Conservation (phyloP, 2,888 invertebrate species). For the Standfussiana lucernea region DNA sequence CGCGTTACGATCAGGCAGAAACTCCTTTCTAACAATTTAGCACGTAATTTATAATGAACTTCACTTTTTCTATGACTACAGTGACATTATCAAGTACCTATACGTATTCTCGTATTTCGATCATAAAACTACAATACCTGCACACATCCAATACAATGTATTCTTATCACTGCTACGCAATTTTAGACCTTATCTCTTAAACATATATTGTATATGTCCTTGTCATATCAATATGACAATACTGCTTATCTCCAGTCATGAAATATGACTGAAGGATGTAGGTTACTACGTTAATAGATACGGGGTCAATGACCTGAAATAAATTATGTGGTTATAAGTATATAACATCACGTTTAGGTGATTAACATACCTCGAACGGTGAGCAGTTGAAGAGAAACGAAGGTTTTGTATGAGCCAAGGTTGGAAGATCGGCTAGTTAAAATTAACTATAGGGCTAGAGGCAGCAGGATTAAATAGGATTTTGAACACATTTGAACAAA, state of each 20-base stretch:
- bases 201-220: conserved; percentile 12
- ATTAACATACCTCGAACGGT: background rate
- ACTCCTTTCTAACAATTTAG: background rate
- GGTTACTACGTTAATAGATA: conserved; percentile 39
- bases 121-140: conserved; percentile 21
- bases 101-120: too few species aligned
- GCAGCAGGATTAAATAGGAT: background rate
- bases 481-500: too few species aligned
- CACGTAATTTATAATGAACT: background rate
- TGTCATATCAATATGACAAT: conserved; percentile 17
- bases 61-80: background rate
- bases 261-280: conserved; percentile 42
- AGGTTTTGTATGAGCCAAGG: conserved; percentile 20
- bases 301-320: conserved; percentile 20
- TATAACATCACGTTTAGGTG: background rate
- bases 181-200: conserved; percentile 23
- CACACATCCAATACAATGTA: conserved; percentile 5
- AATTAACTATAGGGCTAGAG: background rate
- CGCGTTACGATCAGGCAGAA: background rate
- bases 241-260: conserved; percentile 32
- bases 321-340: background rate
- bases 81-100: conserved; percentile 27
- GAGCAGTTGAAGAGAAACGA: background rate
- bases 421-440: conserved; percentile 10
- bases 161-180: conserved; percentile 11